Conservation (phyloP, 2,113 vertebrate species). For the Paradoxurus hermaphroditus region DNA sequence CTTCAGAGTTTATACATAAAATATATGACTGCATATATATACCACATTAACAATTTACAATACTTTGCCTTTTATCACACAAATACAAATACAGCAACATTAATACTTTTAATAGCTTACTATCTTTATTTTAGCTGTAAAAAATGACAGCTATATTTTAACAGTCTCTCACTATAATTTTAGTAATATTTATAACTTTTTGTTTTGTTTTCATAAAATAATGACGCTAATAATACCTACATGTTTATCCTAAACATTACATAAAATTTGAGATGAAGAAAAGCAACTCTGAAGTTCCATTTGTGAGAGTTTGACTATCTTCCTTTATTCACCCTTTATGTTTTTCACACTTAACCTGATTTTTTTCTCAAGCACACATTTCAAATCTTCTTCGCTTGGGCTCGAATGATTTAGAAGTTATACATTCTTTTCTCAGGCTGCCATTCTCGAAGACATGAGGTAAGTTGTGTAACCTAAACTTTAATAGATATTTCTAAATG, state of each 20-base stretch:
- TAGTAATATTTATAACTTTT: not conserved
- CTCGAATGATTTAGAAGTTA: not conserved
- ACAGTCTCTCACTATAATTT: not conserved
- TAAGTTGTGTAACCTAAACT: not conserved
- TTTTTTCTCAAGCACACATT: not conserved
- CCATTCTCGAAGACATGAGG: not conserved
- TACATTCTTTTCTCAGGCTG: not conserved
- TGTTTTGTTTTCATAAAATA: not conserved
- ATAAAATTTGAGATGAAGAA: not conserved
- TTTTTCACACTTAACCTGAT: not conserved
- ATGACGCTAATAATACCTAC: not conserved
- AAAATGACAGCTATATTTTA: not conserved
- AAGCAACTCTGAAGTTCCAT: not conserved
- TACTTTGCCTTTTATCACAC: not conserved
- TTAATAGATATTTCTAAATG: slow-evolving; percentile 7
- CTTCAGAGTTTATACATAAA: not conserved
- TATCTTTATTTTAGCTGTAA: not conserved
- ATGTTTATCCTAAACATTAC: not conserved
- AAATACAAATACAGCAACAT: not conserved
- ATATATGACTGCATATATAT: not conserved
- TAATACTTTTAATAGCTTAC: not conserved
- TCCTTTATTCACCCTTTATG: not conserved
- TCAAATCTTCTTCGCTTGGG: not conserved
- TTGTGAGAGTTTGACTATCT: not conserved
- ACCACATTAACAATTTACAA: not conserved